Percentiles rank a stretch among this genome's conserved stretches.
These are phyloP conservation scores for Sorex fumeus DNA, from an alignment of 2,113 vertebrate species.

Conservation along the genomic window DNA sequence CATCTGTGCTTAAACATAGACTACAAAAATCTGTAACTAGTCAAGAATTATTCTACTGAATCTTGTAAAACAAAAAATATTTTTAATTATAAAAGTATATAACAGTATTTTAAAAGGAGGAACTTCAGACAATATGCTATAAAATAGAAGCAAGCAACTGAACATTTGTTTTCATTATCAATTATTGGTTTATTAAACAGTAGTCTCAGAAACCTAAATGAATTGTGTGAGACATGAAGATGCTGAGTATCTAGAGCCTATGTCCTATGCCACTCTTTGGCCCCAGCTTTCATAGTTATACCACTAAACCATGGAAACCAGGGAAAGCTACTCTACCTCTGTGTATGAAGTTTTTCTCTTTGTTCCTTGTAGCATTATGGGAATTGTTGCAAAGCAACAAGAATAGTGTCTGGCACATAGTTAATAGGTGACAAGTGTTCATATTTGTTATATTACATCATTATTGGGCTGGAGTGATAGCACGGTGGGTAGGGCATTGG, in stretches of 20 bases:
- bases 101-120: neutral
- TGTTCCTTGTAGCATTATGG: neutral
- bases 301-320: neutral
- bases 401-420: neutral
- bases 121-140: neutral
- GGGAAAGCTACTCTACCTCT: neutral
- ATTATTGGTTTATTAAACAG: constrained; percentile 33
- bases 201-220: neutral
- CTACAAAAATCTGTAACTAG: constrained; percentile 1
- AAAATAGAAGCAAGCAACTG: neutral
- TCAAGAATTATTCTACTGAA: constrained; percentile 49
- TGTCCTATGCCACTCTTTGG: neutral
- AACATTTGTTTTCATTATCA: constrained; percentile 7
- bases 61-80: constrained; percentile 39
- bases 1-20: constrained; percentile 51
- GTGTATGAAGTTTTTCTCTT: constrained; percentile 19
- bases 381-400: neutral
- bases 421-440: neutral
- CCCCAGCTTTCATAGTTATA: neutral
- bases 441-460: neutral
- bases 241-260: neutral
- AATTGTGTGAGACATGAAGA: constrained; percentile 18
- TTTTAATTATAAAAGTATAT: constrained; percentile 61
- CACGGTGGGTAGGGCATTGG: too few species aligned
- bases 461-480: too few species aligned